A percentile compares a stretch with the other conserved stretches of the same genome.
Evolutionary conservation across 2,797 vertebrate genomes (phyloP).

Genomic region (Manis crassicaudata): DNA sequence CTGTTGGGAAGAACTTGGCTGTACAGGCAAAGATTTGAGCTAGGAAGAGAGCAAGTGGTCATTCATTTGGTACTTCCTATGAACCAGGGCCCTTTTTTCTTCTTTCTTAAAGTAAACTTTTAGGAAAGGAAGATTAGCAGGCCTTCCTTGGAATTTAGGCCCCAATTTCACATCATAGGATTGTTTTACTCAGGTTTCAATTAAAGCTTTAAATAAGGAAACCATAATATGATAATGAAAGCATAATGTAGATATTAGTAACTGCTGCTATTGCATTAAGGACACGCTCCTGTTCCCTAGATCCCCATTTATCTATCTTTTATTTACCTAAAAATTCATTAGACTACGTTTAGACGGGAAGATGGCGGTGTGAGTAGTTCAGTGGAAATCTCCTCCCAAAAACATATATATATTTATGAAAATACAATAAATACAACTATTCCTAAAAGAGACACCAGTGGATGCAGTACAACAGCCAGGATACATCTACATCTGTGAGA

Average conservation of each 20-base stretch:
- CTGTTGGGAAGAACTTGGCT: constrained; percentile 31
- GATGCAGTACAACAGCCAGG: no score
- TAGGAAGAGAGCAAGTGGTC: constrained; percentile 46
- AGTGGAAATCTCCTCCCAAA: no score
- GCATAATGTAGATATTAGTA: neutral
- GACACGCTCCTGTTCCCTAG: neutral
- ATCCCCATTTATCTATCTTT: neutral
- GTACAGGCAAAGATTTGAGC: neutral
- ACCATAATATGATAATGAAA: neutral
- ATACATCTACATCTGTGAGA: no score
- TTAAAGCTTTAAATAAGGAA: neutral
- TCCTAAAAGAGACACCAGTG: no score
- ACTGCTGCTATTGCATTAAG: neutral
- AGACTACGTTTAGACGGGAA: neutral
- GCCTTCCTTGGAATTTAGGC: neutral
- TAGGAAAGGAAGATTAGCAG: constrained; percentile 41
- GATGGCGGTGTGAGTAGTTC: no score
- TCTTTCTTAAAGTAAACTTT: neutral
- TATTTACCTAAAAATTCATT: neutral
- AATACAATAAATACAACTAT: no score
- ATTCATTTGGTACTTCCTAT: constrained; percentile 43
- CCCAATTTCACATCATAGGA: neutral
- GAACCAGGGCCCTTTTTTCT: neutral
- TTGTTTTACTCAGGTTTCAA: constrained; percentile 32
- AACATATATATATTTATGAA: no score